Evolutionary conservation across 2,888 invertebrate genomes (phyloP), one percentile per base, ranked within the genome.

Genomic region (Theretra japonica): DNA sequence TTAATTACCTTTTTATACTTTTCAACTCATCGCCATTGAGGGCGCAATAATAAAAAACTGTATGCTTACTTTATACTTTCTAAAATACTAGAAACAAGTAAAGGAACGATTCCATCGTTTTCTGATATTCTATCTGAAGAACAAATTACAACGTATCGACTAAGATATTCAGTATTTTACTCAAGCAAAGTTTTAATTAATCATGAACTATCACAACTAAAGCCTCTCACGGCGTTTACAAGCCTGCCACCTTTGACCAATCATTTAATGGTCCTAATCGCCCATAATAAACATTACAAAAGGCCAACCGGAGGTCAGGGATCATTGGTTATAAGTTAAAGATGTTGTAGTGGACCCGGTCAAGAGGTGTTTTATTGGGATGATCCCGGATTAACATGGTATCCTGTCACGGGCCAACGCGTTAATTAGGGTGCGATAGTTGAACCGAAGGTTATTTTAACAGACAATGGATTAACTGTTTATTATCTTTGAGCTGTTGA

Each of bases 341-440:
- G 83, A 86, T 82, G 84, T 79, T 81, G 75, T 77, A 65, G 77
- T 75, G 74, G 79, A 79, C 75, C 80, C 83, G 88, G 88, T 88
- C 88, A 90, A 90, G 93, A 92, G 92, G 91, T 92, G 93, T 91
- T 93, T 87, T 91, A 91, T 89, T 86, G 88, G 92, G 91, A 92
- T 93, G 88, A 94, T 91, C 93, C 90, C 79, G 93, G 93, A 90
- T 93, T 90, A 91, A 87, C 80, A 82, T 82, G 86, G 90, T 90
- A 87, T 89, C 85, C 90, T 85, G 88, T 84, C 88, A 84, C 87
- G 90, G 90, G 80, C 85, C 88, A 90, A 89, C 89, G 89, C 88
- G 82, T 89, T 91, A 92, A 93, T 92, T 88, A 89, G 88, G 94
- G 92, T 91, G n/a, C 91, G 88, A 88, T 91, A 92, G 90, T 91